phyloP scores from a whole-genome alignment of 2,113 vertebrate species.

The Bos javanicus region DNA sequence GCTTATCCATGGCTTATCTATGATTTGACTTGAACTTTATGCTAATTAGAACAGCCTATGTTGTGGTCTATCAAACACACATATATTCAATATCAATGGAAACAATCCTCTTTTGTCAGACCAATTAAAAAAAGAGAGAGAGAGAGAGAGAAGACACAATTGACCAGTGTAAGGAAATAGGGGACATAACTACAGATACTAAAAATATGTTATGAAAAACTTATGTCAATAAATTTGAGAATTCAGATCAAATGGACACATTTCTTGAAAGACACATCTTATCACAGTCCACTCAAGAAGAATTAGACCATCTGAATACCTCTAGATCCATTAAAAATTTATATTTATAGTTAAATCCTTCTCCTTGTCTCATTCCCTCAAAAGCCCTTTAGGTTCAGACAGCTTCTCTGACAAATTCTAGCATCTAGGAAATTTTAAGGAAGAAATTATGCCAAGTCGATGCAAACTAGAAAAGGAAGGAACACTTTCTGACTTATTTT shows the following conservation, averaged over 20 bases:
- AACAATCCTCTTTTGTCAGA: background rate
- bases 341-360: background rate
- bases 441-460: background rate
- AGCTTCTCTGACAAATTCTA: background rate
- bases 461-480: background rate
- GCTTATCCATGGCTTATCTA: background rate
- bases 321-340: background rate
- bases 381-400: background rate
- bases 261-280: background rate
- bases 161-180: background rate
- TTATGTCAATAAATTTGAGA: background rate
- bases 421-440: background rate
- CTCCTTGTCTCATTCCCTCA: background rate
- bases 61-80: background rate
- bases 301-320: background rate
- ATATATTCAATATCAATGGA: background rate
- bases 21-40: background rate
- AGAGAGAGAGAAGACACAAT: background rate
- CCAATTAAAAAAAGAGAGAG: background rate
- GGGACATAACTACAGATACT: background rate
- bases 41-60: background rate
- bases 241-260: background rate
- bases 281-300: background rate
- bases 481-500: background rate
- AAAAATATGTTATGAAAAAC: background rate